A percentile compares a stretch with the other conserved stretches of the same genome.
Evolutionary conservation across 2,888 invertebrate genomes (phyloP).

Genomic region (Tuberolachnus salignus): DNA sequence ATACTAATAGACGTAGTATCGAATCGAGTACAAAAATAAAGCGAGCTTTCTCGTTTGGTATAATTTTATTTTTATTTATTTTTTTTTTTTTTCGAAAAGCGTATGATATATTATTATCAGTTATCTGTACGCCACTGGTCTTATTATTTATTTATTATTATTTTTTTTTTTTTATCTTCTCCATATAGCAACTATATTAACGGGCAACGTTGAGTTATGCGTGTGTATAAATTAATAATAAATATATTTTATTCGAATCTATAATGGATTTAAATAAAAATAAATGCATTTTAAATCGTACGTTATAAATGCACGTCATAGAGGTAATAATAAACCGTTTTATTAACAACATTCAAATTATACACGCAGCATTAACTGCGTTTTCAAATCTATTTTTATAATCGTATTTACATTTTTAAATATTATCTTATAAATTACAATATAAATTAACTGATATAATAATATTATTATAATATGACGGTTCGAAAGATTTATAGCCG

Average conservation of each 20-base stretch:
- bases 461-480: conserved; percentile 6
- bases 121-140: no score
- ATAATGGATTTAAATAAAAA: background rate
- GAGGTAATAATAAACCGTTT: background rate
- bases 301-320: background rate
- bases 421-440: no score
- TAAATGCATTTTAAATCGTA: background rate
- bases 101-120: background rate
- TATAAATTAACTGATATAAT: background rate
- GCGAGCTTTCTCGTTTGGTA: conserved; percentile 37
- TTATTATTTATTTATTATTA: no score
- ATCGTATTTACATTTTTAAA: conserved; percentile 18
- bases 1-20: conserved; percentile 3
- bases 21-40: background rate
- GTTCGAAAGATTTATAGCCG: background rate
- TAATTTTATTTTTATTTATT: conserved; percentile 14
- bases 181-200: background rate
- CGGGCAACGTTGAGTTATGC: background rate
- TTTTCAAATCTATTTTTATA: conserved; percentile 7
- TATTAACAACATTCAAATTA: conserved; percentile 8
- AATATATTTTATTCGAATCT: background rate
- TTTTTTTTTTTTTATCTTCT: background rate
- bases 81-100: no score
- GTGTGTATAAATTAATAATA: conserved; percentile 9
- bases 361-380: background rate